These are phyloP conservation scores for Microtus montanus DNA, from an alignment of 2,113 vertebrate species.

Conservation along the genomic window DNA sequence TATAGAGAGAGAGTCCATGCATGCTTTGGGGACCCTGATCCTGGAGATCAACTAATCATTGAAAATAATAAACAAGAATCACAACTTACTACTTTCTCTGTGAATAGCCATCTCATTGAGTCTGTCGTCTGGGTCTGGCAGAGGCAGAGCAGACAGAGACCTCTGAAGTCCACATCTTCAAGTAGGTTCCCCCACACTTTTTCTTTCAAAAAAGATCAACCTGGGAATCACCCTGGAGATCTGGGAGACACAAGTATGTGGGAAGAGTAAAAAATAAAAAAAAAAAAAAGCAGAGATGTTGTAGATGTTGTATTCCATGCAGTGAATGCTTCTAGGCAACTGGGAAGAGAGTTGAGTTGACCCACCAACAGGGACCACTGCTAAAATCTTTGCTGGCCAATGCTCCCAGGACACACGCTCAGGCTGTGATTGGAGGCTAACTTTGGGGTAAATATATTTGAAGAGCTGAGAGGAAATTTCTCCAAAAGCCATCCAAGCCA, in stretches of 20 bases:
- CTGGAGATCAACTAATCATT: slow-evolving; percentile 42
- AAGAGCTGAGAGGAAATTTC: slow-evolving; percentile 48
- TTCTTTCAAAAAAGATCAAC: slow-evolving; percentile 72
- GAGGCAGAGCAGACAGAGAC: slow-evolving; percentile 41
- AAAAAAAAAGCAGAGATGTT: neutral
- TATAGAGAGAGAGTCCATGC: neutral
- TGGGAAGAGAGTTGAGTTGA: neutral
- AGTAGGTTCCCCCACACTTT: slow-evolving; percentile 65
- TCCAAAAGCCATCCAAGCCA: slow-evolving; percentile 56
- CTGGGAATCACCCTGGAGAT: slow-evolving; percentile 61
- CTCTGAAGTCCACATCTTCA: slow-evolving; percentile 66
- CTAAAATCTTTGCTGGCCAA: neutral
- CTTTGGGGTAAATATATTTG: neutral
- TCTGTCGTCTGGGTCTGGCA: slow-evolving; percentile 39
- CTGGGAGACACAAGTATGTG: slow-evolving; percentile 53
- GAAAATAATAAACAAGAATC: slow-evolving; percentile 26
- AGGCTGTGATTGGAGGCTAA: slow-evolving; percentile 42
- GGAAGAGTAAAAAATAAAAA: neutral
- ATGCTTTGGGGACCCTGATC: slow-evolving; percentile 53
- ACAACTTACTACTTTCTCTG: slow-evolving; percentile 47
- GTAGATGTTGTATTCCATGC: neutral
- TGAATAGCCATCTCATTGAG: slow-evolving; percentile 39
- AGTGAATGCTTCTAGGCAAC: neutral
- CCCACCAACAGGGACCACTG: slow-evolving; percentile 44
- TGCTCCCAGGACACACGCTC: neutral